Conservation (phyloP, 2,888 invertebrate genomes). For the Selenia dentaria region DNA sequence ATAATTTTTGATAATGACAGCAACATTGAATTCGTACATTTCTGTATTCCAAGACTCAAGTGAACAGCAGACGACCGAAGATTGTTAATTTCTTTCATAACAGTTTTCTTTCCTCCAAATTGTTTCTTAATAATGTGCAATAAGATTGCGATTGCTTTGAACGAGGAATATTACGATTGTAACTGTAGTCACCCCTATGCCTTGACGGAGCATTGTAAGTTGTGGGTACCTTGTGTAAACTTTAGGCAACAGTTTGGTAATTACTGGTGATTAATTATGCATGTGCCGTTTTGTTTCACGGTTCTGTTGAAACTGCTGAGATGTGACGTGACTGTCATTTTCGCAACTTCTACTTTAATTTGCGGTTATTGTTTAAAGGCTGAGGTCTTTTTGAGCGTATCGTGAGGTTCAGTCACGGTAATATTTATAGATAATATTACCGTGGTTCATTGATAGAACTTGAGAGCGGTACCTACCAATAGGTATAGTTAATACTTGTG, state of each 20-base stretch:
- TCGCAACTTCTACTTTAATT: slow-evolving; percentile 8
- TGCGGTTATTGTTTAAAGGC: slow-evolving; percentile 3
- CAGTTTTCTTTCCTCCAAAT: slow-evolving; percentile 1
- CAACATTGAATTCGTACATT: slow-evolving; percentile 12
- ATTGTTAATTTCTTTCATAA: slow-evolving; percentile 11
- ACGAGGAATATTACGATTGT: background rate
- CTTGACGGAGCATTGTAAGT: slow-evolving; percentile 31
- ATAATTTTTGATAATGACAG: slow-evolving; percentile 16
- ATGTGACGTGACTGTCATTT: slow-evolving; percentile 12
- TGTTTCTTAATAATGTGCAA: slow-evolving; percentile 5
- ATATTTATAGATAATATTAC: too few relatives aligned
- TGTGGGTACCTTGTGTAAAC: slow-evolving; percentile 27
- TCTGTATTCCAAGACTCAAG: slow-evolving; percentile 20
- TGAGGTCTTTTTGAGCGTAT: slow-evolving; percentile 7
- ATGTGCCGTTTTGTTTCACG: slow-evolving; percentile 21
- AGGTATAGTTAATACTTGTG: too few relatives aligned
- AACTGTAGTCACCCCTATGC: slow-evolving; percentile 26
- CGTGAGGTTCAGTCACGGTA: too few relatives aligned
- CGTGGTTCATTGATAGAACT: too few relatives aligned
- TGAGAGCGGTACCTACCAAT: too few relatives aligned
- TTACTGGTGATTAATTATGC: slow-evolving; percentile 31
- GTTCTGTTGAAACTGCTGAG: slow-evolving; percentile 16
- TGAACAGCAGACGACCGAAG: slow-evolving; percentile 21
- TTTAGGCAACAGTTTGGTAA: slow-evolving; percentile 30
- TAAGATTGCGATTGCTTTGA: slow-evolving; percentile 17